phyloP scores from a whole-genome alignment of 2,888 invertebrate genomes.

The Creontiades dilutus region DNA sequence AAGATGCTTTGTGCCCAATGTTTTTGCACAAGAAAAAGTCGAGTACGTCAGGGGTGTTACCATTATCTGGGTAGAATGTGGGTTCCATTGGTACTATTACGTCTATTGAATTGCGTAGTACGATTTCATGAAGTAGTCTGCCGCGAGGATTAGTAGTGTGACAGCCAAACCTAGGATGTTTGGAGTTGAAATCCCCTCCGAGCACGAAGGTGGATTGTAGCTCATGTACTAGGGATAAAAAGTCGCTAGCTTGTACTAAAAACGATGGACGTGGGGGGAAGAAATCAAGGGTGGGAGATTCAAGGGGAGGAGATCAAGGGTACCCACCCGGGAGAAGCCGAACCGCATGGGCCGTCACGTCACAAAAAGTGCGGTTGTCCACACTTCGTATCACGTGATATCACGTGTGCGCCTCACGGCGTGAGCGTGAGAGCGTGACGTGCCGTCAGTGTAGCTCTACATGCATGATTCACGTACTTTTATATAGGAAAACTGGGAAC shows the following conservation, averaged over 20 bases:
- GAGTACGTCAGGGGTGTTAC: slow-evolving; percentile 26
- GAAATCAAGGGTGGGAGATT: too few relatives aligned
- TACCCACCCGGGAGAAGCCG: too few relatives aligned
- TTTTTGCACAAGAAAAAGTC: slow-evolving; percentile 49
- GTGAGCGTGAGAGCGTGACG: too few relatives aligned
- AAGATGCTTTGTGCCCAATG: neutral
- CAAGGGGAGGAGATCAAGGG: too few relatives aligned
- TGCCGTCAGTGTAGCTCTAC: too few relatives aligned
- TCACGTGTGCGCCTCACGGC: too few relatives aligned
- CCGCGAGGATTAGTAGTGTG: slow-evolving; percentile 35
- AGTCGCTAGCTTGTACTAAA: slow-evolving; percentile 2
- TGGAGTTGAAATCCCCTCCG: neutral
- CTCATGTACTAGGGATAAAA: neutral
- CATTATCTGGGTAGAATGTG: slow-evolving; percentile 24
- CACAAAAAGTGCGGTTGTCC: too few relatives aligned
- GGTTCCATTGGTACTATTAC: slow-evolving; percentile 18
- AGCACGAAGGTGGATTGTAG: slow-evolving; percentile 10
- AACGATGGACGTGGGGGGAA: too few relatives aligned
- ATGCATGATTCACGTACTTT: too few relatives aligned
- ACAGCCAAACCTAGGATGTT: neutral
- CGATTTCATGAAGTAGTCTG: neutral
- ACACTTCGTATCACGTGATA: too few relatives aligned
- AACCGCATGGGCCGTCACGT: too few relatives aligned
- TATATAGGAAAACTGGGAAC: too few relatives aligned
- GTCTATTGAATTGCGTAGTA: neutral